Evolutionary conservation across 2,888 invertebrate species (phyloP).

Genomic region (Malthinus flaveolus): DNA sequence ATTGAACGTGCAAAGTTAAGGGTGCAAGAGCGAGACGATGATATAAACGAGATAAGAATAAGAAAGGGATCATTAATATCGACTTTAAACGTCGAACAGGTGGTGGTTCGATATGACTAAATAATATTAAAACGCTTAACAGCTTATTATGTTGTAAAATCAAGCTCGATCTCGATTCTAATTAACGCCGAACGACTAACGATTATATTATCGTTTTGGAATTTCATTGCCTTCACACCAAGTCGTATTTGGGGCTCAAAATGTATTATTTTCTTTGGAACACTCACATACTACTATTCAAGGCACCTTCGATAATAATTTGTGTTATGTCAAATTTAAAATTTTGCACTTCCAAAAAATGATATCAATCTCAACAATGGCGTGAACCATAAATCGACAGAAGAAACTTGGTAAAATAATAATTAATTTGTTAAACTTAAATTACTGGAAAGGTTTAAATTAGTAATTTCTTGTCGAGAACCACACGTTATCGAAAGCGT

Average conservation of each 20-base stretch:
- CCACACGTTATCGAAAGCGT: conserved; percentile 43
- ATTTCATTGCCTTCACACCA: too few relatives aligned
- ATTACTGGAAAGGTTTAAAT: conserved; percentile 32
- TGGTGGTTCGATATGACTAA: conserved; percentile 22
- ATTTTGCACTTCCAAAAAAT: too few relatives aligned
- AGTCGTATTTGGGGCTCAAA: too few relatives aligned
- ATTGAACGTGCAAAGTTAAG: conserved; percentile 30
- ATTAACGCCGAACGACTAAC: background rate
- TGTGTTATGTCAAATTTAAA: too few relatives aligned
- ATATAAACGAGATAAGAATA: conserved; percentile 8
- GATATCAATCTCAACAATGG: too few relatives aligned
- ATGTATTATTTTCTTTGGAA: too few relatives aligned
- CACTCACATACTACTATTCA: too few relatives aligned
- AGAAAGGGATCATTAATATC: conserved; percentile 27
- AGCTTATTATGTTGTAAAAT: conserved; percentile 6
- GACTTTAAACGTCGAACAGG: conserved; percentile 24
- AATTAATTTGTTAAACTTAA: conserved; percentile 37
- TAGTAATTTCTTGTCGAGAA: conserved; percentile 11
- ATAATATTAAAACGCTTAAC: conserved; percentile 28
- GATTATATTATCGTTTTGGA: too few relatives aligned
- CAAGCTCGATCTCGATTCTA: background rate
- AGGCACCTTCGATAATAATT: too few relatives aligned
- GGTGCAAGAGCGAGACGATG: conserved; percentile 8
- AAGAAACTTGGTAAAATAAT: too few relatives aligned
- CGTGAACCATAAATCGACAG: too few relatives aligned